Percentiles rank a stretch among this genome's conserved stretches.
These are phyloP conservation scores for Calliphora vomitoria DNA, from an alignment of 2,888 invertebrate species.

Conservation along the genomic window DNA sequence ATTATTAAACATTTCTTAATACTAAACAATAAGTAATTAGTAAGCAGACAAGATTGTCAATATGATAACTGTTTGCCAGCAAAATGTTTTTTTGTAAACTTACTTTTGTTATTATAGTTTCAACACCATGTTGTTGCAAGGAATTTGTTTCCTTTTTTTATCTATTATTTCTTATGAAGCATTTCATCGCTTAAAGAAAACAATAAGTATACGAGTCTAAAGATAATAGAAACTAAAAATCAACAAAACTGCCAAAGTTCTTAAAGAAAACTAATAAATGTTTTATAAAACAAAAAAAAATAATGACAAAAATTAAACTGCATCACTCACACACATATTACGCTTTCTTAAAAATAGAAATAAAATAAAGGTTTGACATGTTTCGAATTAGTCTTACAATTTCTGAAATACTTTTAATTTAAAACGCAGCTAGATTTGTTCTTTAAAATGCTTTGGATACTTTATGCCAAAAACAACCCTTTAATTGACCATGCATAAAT, in stretches of 20 bases:
- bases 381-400: no score
- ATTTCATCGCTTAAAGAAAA: slow-evolving; percentile 17
- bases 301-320: no score
- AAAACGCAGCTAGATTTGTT: no score
- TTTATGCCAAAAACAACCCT: no score
- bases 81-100: neutral
- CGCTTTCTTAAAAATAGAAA: no score
- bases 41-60: slow-evolving; percentile 52
- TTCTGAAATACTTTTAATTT: no score
- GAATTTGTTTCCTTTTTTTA: neutral
- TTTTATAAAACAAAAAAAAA: slow-evolving; percentile 27
- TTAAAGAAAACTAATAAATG: slow-evolving; percentile 56
- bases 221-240: slow-evolving; percentile 10
- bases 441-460: no score
- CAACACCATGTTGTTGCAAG: slow-evolving; percentile 17
- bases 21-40: slow-evolving; percentile 47
- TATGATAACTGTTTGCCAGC: slow-evolving; percentile 22
- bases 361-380: no score
- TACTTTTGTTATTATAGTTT: slow-evolving; percentile 23
- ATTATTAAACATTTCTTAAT: slow-evolving; percentile 22
- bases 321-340: no score
- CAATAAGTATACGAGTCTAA: neutral
- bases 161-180: neutral
- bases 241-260: slow-evolving; percentile 42
- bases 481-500: no score